Conservation (phyloP, 1,140 invertebrate genomes). For the Drosophila teissieri region DNA sequence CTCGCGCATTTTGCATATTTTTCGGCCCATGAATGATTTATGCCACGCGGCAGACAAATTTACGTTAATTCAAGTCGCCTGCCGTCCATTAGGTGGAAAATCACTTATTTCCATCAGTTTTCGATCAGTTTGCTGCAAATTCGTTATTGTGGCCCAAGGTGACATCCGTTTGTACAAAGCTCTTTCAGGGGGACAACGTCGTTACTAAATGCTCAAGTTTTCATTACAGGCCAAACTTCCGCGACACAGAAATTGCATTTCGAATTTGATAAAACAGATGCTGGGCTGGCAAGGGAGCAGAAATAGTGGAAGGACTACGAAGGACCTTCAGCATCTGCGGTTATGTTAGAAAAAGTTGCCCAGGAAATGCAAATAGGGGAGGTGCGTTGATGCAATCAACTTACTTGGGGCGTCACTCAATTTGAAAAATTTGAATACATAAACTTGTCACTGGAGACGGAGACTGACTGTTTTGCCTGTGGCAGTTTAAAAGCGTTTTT, state of each 20-base stretch:
- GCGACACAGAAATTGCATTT: conserved; percentile 74
- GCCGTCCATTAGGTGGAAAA: conserved; percentile 30
- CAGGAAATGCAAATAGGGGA: conserved; percentile 12
- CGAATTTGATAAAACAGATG: conserved; percentile 31
- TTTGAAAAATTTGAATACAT: conserved; percentile 50
- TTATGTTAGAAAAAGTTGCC: conserved; percentile 29
- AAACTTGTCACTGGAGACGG: conserved; percentile 26
- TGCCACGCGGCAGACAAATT: conserved; percentile 13
- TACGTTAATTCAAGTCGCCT: conserved; percentile 21
- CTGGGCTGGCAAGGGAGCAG: conserved; percentile 5
- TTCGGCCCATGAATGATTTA: conserved; percentile 41
- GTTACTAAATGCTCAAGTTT: conserved; percentile 72
- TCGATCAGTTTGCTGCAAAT: conserved; percentile 7
- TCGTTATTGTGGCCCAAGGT: conserved; percentile 28
- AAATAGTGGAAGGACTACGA: conserved; percentile 16
- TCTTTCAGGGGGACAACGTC: conserved; percentile 28
- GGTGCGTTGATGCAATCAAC: conserved; percentile 37
- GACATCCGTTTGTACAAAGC: conserved; percentile 31
- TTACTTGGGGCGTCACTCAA: conserved; percentile 41
- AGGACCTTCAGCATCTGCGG: conserved; percentile 35
- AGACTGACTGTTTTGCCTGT: background rate
- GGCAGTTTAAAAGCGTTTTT: background rate
- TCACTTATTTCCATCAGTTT: background rate
- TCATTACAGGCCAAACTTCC: conserved; percentile 64
- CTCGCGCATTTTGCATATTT: conserved; percentile 26